Conservation (phyloP, 2,113 vertebrate genomes). For the Sarotherodon lohbergeri region DNA sequence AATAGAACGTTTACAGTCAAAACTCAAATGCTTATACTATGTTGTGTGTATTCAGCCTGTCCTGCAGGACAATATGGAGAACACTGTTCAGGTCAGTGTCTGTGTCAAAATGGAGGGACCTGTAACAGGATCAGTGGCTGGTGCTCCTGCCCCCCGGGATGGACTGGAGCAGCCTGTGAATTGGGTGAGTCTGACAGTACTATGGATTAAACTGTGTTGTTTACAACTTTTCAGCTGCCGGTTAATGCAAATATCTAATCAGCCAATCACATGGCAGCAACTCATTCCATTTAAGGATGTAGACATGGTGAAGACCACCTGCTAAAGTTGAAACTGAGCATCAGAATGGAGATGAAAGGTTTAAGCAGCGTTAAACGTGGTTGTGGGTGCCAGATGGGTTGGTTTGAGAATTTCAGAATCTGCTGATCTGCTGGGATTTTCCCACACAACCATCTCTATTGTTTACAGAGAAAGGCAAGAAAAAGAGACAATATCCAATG, state of each 20-base stretch:
- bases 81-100: slow-evolving; percentile 61
- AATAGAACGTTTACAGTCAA: background rate
- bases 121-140: slow-evolving; percentile 51
- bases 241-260: background rate
- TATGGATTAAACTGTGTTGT: background rate
- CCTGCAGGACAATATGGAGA: slow-evolving; percentile 54
- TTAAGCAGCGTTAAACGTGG: background rate
- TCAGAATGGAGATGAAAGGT: background rate
- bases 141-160: slow-evolving; percentile 65
- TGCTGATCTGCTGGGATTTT: background rate
- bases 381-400: background rate
- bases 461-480: background rate
- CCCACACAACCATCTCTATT: background rate
- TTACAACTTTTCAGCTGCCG: background rate
- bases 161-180: slow-evolving; percentile 67
- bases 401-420: background rate
- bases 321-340: background rate
- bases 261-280: background rate
- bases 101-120: slow-evolving; percentile 55
- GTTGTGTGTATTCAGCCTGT: slow-evolving; percentile 53
- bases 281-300: background rate
- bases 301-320: background rate
- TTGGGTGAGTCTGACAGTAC: slow-evolving; percentile 51
- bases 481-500: background rate
- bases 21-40: background rate